Evolutionary conservation across 2,888 invertebrate species (phyloP).

Genomic region (Campopleginae sp.): DNA sequence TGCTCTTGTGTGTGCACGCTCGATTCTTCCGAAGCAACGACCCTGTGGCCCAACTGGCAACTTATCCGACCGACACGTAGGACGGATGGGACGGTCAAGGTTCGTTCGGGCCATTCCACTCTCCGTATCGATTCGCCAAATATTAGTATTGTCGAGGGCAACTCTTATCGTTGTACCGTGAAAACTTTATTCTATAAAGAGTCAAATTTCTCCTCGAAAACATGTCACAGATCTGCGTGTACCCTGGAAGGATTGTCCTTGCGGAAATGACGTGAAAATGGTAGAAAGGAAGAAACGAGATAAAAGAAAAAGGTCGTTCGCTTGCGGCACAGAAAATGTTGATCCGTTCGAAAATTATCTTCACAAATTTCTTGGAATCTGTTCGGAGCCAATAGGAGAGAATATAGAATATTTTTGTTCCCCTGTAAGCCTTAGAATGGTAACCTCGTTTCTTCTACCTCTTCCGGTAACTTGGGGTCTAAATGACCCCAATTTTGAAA

Average conservation of each 20-base stretch:
- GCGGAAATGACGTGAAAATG: not conserved
- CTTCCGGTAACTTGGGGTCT: no score
- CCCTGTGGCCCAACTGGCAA: constrained; percentile 39
- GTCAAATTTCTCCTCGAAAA: not conserved
- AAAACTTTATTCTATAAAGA: not conserved
- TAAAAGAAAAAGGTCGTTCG: not conserved
- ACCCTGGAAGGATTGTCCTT: not conserved
- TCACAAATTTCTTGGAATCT: not conserved
- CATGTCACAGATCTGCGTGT: not conserved
- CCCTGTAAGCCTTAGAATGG: no score
- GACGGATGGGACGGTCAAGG: constrained; percentile 55
- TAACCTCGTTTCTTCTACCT: no score
- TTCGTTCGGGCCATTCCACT: constrained; percentile 54
- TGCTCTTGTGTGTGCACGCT: constrained; percentile 25
- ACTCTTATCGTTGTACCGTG: not conserved
- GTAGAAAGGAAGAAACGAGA: not conserved
- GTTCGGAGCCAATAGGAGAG: not conserved
- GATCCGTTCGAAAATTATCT: not conserved
- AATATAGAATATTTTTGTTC: not conserved
- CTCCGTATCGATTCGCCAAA: constrained; percentile 29
- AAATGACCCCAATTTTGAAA: no score
- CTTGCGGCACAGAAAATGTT: not conserved
- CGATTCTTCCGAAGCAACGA: constrained; percentile 33
- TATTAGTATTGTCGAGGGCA: not conserved
- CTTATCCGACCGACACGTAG: constrained; percentile 47